Conservation (phyloP, 1,140 invertebrate genomes). For the Rhagoletis zephyria region DNA sequence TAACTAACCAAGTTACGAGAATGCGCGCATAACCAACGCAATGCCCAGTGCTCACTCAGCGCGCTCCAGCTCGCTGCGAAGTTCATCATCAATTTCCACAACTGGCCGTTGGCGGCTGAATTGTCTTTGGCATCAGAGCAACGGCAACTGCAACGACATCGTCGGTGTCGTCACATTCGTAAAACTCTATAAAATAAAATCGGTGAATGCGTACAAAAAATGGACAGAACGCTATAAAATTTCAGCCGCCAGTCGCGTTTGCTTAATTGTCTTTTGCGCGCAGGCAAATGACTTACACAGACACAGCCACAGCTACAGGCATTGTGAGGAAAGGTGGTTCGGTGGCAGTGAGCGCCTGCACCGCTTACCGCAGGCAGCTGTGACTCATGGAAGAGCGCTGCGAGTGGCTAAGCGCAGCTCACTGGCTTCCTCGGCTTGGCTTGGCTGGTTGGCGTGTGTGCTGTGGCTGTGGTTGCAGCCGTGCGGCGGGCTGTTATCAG, state of each 20-base stretch:
- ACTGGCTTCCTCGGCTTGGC: background rate
- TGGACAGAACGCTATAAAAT: constrained; percentile 16
- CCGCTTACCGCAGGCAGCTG: background rate
- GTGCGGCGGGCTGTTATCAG: constrained; percentile 65
- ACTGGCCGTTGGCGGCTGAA: background rate
- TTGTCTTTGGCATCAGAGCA: background rate
- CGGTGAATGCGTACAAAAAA: constrained; percentile 24
- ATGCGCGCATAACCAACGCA: background rate
- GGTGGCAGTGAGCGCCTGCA: background rate
- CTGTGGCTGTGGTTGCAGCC: background rate
- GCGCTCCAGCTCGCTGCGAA: background rate
- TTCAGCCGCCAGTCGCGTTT: constrained; percentile 33
- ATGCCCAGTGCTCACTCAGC: background rate
- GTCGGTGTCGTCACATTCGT: too few relatives aligned
- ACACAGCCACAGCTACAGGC: background rate
- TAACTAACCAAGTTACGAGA: too few relatives aligned
- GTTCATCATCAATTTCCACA: constrained; percentile 32
- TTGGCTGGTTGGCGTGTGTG: background rate
- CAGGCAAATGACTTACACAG: background rate
- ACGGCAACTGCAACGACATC: too few relatives aligned
- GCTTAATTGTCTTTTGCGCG: constrained; percentile 13
- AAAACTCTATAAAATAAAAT: constrained; percentile 35
- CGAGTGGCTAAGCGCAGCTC: background rate
- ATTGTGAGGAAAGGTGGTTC: background rate
- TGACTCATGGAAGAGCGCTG: background rate